Base-by-base conservation (phyloP, 2,797 vertebrate species). In the Diplodus sargus region DNA sequence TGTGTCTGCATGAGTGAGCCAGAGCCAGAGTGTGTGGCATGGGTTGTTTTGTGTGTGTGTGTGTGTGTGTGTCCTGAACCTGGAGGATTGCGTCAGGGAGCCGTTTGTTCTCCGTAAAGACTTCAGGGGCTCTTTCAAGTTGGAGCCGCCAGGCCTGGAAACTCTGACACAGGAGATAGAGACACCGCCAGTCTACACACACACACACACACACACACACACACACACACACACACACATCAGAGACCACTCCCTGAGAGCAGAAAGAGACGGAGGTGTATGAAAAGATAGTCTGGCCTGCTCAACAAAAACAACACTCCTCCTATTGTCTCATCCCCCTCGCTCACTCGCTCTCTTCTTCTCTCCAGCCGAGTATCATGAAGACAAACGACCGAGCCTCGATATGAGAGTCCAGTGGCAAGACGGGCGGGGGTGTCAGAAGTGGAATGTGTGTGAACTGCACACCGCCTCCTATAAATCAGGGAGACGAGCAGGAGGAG, bases 371-470 rank as follows among this genome's bases (percentile, higher is more conserved):
- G 65, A 82, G 85, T 70, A 91, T 90, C 81, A 87, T 84, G 88
- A 92, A 93, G 92, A 94, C 85, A 82, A 93, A 94, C 39, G 88
- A 70, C 54, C 17, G 4, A 69, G 83, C 76, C 60, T 74, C 85
- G 91, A 92, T 91, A 93, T 87, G 88, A 92, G 90, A 81, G 88
- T 84, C 87, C 86, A 85, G 87, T 89, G 89, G 89, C 78, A 76
- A 78, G 75, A 51, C 54, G 52, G 67, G 58, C 45, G 16, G 9
- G 61, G 61, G 47, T 76, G 88, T 90, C 89, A 90, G 70, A 77
- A 84, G 87, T 87, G 93, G 93, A 94, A 94, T 94, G 93, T 88
- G 92, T 93, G 90, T 93, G 92, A 94, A 94, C 90, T 91, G 85
- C 89, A 87, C 89, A 88, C 91, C 47, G 88, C 89, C 89, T 89